phyloP scores from a whole-genome alignment of 2,797 vertebrate genomes.

The Catharus ustulatus region DNA sequence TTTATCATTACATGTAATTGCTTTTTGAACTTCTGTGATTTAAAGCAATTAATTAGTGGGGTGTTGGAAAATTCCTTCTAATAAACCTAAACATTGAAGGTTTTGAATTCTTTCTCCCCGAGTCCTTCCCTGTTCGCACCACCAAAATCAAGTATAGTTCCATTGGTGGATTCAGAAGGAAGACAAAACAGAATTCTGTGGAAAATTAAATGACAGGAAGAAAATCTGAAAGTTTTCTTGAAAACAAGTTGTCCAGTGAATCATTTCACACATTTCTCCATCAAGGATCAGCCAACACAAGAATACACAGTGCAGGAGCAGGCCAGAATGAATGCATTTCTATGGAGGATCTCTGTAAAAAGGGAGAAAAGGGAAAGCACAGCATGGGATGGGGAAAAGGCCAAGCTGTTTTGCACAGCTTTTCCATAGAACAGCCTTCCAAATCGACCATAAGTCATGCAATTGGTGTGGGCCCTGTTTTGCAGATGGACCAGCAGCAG shows the following conservation, averaged over 20 bases:
- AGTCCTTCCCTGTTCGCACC: not conserved
- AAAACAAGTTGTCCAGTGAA: not conserved
- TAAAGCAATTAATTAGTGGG: slow-evolving; percentile 8
- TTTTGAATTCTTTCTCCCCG: not conserved
- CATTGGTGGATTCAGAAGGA: not conserved
- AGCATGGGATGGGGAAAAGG: not conserved
- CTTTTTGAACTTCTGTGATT: slow-evolving; percentile 5
- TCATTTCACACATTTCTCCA: not conserved
- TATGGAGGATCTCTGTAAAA: not conserved
- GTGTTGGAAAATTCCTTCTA: slow-evolving; percentile 11
- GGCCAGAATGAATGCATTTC: not conserved
- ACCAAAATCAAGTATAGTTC: not conserved
- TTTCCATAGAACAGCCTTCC: slow-evolving; percentile 4
- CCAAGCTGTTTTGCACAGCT: not conserved
- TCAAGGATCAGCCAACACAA: not conserved
- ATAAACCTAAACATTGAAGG: not conserved
- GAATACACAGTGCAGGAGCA: not conserved
- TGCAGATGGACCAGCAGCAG: slow-evolving; percentile 55
- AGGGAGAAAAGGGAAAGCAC: not conserved
- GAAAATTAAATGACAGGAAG: not conserved
- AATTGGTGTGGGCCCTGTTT: slow-evolving; percentile 15
- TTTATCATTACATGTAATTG: slow-evolving; percentile 23
- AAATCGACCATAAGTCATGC: slow-evolving; percentile 23
- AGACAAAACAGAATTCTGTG: not conserved
- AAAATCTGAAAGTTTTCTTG: not conserved